Evolutionary conservation across 1,140 invertebrate genomes (phyloP), one percentile per base, ranked within the genome.

Genomic region (Tetraneura akinire): DNA sequence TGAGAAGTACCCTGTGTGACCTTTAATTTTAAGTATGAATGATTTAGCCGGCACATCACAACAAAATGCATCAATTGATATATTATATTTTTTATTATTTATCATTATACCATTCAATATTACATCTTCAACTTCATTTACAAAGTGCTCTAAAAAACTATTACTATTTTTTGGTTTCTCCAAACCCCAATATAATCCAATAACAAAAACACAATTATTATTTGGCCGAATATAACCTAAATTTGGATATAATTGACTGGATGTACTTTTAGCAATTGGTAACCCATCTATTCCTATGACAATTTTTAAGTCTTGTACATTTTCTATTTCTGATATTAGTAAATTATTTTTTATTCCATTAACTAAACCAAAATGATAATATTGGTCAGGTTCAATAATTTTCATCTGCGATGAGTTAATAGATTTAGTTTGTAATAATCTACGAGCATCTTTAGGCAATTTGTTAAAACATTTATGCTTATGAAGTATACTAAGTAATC

Each of bases 1-100:
- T 57, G 74, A 81, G 60, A 76, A 76, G 82, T 84, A 55, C 11
- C 53, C 53, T 21, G 53, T 55, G 21, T 55, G 53, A 55, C n/a
- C n/a, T 55, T 55, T 55, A 18, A 82, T 82, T 45, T 81, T 71
- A 57, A 82, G 76, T 21, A 84, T 81, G 64, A 82, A 84, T 18
- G 81, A 80, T 80, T 81, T 82, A 21, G 83, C 83, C 21, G 83
- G 83, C 3, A 81, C 80, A 81, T 84, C 84, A 74, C 83, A 82
- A 78, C 80, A 80, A 80, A 84, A 81, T 18, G 71, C 80, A 62
- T 81, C 81, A 37, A 84, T 81, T 71, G 26, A 62, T n/a, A 82
- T 55, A 14, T 42, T 29, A 26, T 62, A 62, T 8, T 4, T 2
- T 14, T 66, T 70, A 81, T 73, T 8, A 64, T 81, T 53, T 13